Evolutionary conservation across 2,888 invertebrate genomes (phyloP).

Genomic region (Dioctria rufipes): DNA sequence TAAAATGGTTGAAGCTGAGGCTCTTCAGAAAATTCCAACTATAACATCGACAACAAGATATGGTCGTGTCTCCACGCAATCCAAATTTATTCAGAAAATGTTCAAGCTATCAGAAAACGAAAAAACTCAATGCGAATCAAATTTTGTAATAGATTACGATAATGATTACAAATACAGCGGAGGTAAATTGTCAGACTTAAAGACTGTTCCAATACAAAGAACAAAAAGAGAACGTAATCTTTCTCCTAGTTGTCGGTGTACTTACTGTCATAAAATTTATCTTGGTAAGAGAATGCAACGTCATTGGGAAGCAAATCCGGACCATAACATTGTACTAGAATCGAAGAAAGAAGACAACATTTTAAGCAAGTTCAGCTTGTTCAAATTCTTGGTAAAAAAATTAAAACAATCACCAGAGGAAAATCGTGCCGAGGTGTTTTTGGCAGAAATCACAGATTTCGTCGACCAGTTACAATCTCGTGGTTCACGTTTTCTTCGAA

Average conservation of each 20-base stretch:
- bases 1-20: not conserved
- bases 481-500: slow-evolving; percentile 67
- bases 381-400: slow-evolving; percentile 66
- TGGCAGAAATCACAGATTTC: slow-evolving; percentile 68
- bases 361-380: slow-evolving; percentile 64
- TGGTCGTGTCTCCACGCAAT: slow-evolving; percentile 54
- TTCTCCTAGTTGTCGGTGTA: slow-evolving; percentile 67
- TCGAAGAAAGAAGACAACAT: not conserved
- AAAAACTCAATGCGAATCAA: not conserved
- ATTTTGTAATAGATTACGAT: slow-evolving; percentile 38
- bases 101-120: slow-evolving; percentile 25
- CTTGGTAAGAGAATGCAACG: slow-evolving; percentile 66
- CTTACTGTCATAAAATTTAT: slow-evolving; percentile 69
- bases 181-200: not conserved
- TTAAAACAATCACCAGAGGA: slow-evolving; percentile 66
- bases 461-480: slow-evolving; percentile 68
- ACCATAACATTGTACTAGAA: slow-evolving; percentile 63
- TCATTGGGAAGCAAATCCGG: slow-evolving; percentile 67
- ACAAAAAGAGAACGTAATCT: slow-evolving; percentile 62
- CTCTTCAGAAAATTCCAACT: not conserved
- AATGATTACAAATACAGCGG: slow-evolving; percentile 31
- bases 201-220: not conserved
- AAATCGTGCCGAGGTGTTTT: slow-evolving; percentile 68
- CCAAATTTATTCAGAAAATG: slow-evolving; percentile 36
- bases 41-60: slow-evolving; percentile 37